Evolutionary conservation across 2,113 vertebrate species (phyloP).

Genomic region (Meleagris gallopavo): DNA sequence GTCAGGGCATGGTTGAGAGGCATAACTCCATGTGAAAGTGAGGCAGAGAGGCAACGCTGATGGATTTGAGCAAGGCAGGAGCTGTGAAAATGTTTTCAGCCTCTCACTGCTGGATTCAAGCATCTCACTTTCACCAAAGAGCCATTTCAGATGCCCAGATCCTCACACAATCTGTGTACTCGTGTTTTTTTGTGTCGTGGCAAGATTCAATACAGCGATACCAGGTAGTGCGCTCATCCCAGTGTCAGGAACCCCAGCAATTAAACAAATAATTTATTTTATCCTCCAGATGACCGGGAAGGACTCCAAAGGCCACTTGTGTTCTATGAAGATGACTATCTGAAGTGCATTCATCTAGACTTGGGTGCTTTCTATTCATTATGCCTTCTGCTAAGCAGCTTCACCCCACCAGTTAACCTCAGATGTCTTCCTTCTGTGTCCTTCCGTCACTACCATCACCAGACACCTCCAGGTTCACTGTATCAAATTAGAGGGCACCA

Average conservation of each 20-base stretch:
- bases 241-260: not conserved
- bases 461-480: not conserved
- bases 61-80: not conserved
- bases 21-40: not conserved
- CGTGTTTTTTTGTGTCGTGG: not conserved
- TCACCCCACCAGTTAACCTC: not conserved
- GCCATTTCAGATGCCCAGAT: not conserved
- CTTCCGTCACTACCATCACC: not conserved
- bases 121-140: not conserved
- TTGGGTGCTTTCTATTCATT: not conserved
- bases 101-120: not conserved
- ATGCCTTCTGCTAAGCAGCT: not conserved
- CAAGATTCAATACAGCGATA: not conserved
- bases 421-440: not conserved
- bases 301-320: not conserved
- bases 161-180: not conserved
- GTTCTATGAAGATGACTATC: not conserved
- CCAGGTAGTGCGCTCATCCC: not conserved
- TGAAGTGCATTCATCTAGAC: not conserved
- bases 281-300: not conserved
- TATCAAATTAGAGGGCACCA: not conserved
- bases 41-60: not conserved
- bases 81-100: not conserved
- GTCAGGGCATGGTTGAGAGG: not conserved
- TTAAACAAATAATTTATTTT: not conserved